These are phyloP conservation scores for Buteo buteo DNA, from an alignment of 2,113 vertebrate species.

Conservation along the genomic window DNA sequence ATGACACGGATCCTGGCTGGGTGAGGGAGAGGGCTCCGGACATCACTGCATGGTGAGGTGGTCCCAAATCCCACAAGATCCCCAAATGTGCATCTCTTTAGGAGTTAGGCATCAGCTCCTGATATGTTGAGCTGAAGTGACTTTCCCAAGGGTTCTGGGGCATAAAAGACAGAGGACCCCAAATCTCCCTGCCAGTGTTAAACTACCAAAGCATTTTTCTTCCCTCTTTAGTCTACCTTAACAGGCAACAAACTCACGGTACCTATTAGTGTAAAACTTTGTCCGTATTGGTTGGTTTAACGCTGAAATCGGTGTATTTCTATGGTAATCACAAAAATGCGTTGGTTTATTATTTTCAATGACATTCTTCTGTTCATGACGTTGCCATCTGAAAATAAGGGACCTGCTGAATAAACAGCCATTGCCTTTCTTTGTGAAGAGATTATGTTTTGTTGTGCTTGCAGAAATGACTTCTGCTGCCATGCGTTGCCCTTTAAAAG, in stretches of 20 bases:
- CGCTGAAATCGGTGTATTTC: background rate
- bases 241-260: background rate
- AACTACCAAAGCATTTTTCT: background rate
- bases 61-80: background rate
- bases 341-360: background rate
- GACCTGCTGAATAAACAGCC: background rate
- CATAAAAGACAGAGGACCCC: background rate
- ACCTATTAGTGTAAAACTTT: background rate
- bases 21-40: background rate
- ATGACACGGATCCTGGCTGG: rapidly evolving
- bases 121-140: background rate
- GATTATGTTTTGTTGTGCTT: background rate
- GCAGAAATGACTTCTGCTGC: background rate
- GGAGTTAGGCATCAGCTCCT: background rate
- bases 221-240: background rate
- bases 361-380: background rate
- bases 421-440: background rate
- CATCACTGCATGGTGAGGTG: background rate
- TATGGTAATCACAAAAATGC: background rate
- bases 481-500: background rate
- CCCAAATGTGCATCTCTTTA: background rate
- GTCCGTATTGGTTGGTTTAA: background rate
- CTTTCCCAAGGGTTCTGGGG: background rate
- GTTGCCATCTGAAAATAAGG: background rate
- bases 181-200: rapidly evolving